Evolutionary conservation across 2,888 invertebrate genomes (phyloP).

Genomic region (Macrophya alboannulata): DNA sequence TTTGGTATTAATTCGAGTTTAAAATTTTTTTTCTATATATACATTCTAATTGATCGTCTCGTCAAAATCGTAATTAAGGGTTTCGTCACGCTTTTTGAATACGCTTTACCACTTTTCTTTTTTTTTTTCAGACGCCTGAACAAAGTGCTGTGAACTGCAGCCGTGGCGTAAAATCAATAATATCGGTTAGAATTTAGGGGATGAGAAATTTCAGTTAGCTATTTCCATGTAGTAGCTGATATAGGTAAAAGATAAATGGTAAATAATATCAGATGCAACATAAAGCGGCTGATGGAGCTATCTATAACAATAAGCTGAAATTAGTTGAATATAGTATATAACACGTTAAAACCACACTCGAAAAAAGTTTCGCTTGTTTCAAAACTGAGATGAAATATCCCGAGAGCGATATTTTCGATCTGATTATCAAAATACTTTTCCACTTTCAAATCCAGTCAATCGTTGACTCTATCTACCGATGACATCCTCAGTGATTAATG

Average conservation of each 20-base stretch:
- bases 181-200: not conserved
- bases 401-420: not conserved
- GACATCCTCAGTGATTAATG: slow-evolving; percentile 19
- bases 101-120: not conserved
- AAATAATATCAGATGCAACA: not conserved
- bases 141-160: not conserved
- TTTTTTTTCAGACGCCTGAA: not conserved
- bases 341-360: too few species aligned
- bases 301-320: too few species aligned
- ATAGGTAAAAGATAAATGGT: not conserved
- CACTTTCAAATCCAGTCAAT: slow-evolving; percentile 31
- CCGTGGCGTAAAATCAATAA: not conserved
- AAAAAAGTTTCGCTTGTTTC: not conserved
- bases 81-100: not conserved
- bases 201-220: not conserved
- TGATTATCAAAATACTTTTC: slow-evolving; percentile 25
- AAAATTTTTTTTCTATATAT: not conserved
- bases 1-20: not conserved
- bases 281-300: too few species aligned
- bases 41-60: not conserved
- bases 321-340: too few species aligned
- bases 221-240: not conserved
- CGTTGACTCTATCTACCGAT: not conserved
- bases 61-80: not conserved
- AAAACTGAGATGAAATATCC: not conserved